Evolutionary conservation across 2,888 invertebrate species (phyloP), one percentile per base, ranked within the genome.

Genomic region (Dromius quadrimaculatus): DNA sequence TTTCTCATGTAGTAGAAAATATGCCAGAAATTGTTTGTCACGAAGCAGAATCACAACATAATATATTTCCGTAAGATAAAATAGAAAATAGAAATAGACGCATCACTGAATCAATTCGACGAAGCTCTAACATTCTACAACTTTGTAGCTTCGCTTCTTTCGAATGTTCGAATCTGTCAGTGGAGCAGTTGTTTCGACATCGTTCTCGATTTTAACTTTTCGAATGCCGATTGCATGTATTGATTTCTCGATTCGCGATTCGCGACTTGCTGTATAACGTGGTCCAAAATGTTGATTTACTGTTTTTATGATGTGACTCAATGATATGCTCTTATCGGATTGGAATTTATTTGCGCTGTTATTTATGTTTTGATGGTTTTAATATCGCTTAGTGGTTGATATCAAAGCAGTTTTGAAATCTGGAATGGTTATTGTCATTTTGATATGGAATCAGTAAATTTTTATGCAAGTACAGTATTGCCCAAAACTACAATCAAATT

Each of bases 181-280:
- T 36, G 20, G 36, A 36, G 36, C 59, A 59, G 36, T 59, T 59
- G 59, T 59, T 59, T 36, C 36, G 36, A 36, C 36, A 59, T 59
- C 59, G 34, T 34, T 59, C 59, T 59, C 36, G 59, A 36, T 59
- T 59, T 59, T 59, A 59, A 59, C 59, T 59, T 59, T 59, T 59
- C 59, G 59, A 59, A 59, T 9, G 36, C 50, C 41, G 50, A 54
- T 54, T 54, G 50, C 23, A 54, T 32, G 50, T 54, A 54, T 54
- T 54, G 50, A 54, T 54, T 54, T 23, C 43, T 19, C 22, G 47
- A 47, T 20, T 47, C 50, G 28, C 50, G 50, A 54, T 28, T 54
- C 15, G 50, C 6, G n/a, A 11, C 36, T 36, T 3, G 36, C 36
- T 15, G 47, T 22, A 47, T 23, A 54, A 28, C 15, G 28, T 23